These are phyloP conservation scores for Zoanthus gigantus DNA, from an alignment of 92 coral and sea anemone species.

Conservation along the genomic window DNA sequence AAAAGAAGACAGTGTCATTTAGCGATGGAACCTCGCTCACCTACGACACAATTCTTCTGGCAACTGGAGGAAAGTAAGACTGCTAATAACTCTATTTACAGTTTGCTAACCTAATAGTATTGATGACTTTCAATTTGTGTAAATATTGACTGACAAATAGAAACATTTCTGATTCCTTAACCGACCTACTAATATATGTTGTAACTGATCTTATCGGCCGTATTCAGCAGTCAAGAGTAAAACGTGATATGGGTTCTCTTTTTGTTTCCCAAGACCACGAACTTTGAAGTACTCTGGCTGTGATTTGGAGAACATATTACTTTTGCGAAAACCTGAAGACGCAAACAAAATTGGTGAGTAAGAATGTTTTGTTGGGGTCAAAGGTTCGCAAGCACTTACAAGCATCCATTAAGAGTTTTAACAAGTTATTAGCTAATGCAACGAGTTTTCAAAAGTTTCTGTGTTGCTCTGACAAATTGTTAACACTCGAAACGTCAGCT, in stretches of 20 bases:
- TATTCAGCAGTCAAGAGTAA: background rate
- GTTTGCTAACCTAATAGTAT: background rate
- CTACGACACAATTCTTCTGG: slow-evolving; percentile 84
- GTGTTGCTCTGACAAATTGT: too few species aligned
- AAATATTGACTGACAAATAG: background rate
- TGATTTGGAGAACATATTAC: slow-evolving; percentile 81
- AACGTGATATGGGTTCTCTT: background rate
- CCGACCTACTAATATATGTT: background rate
- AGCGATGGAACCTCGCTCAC: slow-evolving; percentile 74
- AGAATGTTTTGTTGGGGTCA: background rate
- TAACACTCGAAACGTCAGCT: too few species aligned
- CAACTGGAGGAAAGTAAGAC: slow-evolving; percentile 95
- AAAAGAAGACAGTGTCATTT: slow-evolving; percentile 75
- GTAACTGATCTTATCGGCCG: background rate
- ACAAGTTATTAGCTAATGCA: background rate
- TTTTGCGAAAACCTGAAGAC: slow-evolving; percentile 91
- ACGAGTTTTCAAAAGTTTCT: background rate
- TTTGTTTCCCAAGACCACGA: slow-evolving; percentile 72
- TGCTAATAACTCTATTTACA: background rate
- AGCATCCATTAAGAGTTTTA: background rate
- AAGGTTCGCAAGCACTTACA: background rate
- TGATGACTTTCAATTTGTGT: background rate
- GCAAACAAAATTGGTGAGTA: slow-evolving; percentile 89
- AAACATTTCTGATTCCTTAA: background rate
- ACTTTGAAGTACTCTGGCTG: slow-evolving; percentile 77